Evolutionary conservation across 2,888 invertebrate genomes (phyloP).

Genomic region (Crocallis elinguaria): DNA sequence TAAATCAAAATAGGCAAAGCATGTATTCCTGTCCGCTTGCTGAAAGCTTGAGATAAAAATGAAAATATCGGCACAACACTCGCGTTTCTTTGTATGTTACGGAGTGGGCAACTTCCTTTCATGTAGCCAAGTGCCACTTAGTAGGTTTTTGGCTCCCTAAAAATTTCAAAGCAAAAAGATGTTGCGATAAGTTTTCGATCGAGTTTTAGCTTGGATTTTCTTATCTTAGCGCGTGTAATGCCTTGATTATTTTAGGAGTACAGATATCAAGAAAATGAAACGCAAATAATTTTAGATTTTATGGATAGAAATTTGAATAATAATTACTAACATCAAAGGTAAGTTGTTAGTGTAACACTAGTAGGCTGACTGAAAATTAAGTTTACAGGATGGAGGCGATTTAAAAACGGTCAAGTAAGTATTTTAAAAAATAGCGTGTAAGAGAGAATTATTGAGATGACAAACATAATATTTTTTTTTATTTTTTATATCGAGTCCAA

Average conservation of each 20-base stretch:
- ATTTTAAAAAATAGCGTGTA: no score
- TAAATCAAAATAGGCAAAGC: neutral
- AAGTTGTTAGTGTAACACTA: no score
- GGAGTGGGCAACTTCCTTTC: slow-evolving; percentile 44
- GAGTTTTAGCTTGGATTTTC: slow-evolving; percentile 1
- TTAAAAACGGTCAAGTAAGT: no score
- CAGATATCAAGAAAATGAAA: slow-evolving; percentile 12
- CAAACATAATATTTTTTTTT: no score
- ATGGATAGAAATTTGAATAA: no score
- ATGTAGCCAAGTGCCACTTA: slow-evolving; percentile 54
- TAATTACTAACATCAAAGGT: no score
- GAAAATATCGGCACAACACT: slow-evolving; percentile 22
- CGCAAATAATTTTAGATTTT: no score
- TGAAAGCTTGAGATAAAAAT: slow-evolving; percentile 13
- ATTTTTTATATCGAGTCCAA: no score
- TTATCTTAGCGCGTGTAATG: slow-evolving; percentile 11
- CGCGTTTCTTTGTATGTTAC: slow-evolving; percentile 20
- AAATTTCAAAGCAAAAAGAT: slow-evolving; percentile 41
- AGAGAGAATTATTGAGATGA: no score
- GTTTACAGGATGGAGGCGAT: no score
- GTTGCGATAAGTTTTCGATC: slow-evolving; percentile 32
- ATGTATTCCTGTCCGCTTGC: no score
- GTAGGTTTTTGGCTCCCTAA: slow-evolving; percentile 43
- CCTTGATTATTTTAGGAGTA: slow-evolving; percentile 28
- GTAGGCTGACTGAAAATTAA: no score